phyloP scores from a whole-genome alignment of 2,888 invertebrate species.

The Eilema griseolum region DNA sequence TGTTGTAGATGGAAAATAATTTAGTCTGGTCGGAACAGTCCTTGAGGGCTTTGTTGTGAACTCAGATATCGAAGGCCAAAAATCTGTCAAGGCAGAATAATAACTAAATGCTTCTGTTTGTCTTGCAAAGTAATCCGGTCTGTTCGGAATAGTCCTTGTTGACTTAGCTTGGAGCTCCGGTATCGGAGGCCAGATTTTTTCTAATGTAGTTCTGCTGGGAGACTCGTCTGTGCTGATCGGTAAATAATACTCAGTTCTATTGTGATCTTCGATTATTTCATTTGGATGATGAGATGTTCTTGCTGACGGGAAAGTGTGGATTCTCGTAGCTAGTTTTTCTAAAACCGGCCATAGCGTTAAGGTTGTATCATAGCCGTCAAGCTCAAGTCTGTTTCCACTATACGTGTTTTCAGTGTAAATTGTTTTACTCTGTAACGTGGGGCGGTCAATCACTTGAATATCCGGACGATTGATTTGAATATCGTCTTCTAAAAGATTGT shows the following conservation, averaged over 20 bases:
- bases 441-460: conserved; percentile 6
- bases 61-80: background rate
- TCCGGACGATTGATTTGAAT: background rate
- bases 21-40: background rate
- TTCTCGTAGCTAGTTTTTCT: background rate
- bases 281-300: background rate
- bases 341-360: conserved; percentile 8
- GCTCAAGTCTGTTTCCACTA: background rate
- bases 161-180: background rate
- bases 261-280: background rate
- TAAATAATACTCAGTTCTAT: background rate
- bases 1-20: background rate
- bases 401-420: background rate
- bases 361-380: background rate
- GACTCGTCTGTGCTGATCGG: background rate
- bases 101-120: background rate
- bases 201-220: background rate
- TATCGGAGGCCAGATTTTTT: background rate
- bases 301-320: background rate
- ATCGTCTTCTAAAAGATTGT: background rate
- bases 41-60: background rate
- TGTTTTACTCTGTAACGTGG: background rate
- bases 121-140: background rate
- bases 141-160: background rate
- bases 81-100: background rate